Evolutionary conservation across 1,140 invertebrate genomes (phyloP), one percentile per base, ranked within the genome.

Genomic region (Augochlora pura): DNA sequence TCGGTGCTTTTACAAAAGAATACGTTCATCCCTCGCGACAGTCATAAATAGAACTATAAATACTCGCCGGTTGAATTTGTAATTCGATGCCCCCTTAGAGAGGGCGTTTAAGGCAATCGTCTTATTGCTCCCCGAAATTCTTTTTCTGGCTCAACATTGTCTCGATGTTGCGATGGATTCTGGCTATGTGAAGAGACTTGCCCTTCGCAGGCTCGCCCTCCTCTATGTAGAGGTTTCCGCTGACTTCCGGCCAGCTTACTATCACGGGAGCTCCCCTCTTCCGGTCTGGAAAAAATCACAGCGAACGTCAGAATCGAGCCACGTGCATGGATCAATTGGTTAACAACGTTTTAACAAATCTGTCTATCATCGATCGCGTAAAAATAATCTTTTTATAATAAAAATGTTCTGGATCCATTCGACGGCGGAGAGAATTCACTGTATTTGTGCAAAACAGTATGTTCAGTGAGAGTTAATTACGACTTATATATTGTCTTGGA

Each of bases 171-270:
- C 89, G 89, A 64, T 92, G 90, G 81, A 92, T 91, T 65, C 86
- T 87, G 54, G 88, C 85, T 65, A 92, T 89, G 54, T 91, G 87
- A 39, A 86, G 80, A 23, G 80, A 85, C 65, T 84, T 85, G 59
- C 84, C 86, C 70, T 82, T 86, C 66, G 87, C 81, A 59, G 86
- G 83, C 74, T 88, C 84, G 54, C 89, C 84, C 80, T 91, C 90
- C 68, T 92, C 91, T 82, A 91, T 92, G 84, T 92, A 92, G 75
- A 92, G 84, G 80, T 92, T 92, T 38, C 89, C 91, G 71, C 85
- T 85, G 42, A 83, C 85, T 87, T 90, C 89, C 81, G 88, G 88
- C 91, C 90, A 92, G 42, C 87, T 86, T 57, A 81, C 74, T 67
- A 88, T 86, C 78, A 86, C 73, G 27, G 89, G 86, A 46, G 75